Percentiles rank a stretch among this genome's conserved stretches.
Evolutionary conservation across 2,888 invertebrate genomes (phyloP).

Genomic region (Himalopsyche anomala): DNA sequence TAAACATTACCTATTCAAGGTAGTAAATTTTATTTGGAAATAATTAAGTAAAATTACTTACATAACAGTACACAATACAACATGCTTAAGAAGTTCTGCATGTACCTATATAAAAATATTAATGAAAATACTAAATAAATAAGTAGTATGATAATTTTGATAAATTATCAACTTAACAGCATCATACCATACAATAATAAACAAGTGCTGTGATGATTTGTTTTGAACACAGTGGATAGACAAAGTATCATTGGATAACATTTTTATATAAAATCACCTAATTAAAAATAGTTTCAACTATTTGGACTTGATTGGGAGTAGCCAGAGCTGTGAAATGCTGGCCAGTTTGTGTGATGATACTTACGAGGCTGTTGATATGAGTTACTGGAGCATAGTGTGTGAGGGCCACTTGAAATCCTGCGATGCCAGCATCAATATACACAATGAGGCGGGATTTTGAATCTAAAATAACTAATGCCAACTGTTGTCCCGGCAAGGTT

Average conservation of each 20-base stretch:
- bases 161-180: no score
- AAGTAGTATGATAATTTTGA: no score
- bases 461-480: neutral
- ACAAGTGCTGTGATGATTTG: no score
- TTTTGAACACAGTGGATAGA: no score
- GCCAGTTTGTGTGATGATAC: neutral
- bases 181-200: no score
- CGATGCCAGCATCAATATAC: neutral
- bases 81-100: neutral
- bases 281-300: constrained; percentile 25
- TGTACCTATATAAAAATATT: no score
- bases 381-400: neutral
- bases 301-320: neutral
- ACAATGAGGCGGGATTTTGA: neutral
- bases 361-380: neutral
- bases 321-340: neutral
- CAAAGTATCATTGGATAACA: no score
- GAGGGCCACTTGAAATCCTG: constrained; percentile 27
- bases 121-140: no score
- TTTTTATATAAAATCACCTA: neutral
- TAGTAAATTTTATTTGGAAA: constrained; percentile 18
- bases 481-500: neutral
- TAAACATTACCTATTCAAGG: no score
- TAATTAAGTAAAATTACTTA: constrained; percentile 39
- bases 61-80: neutral